Conservation (phyloP, 2,888 invertebrate species). For the Tubulanus polymorphus region DNA sequence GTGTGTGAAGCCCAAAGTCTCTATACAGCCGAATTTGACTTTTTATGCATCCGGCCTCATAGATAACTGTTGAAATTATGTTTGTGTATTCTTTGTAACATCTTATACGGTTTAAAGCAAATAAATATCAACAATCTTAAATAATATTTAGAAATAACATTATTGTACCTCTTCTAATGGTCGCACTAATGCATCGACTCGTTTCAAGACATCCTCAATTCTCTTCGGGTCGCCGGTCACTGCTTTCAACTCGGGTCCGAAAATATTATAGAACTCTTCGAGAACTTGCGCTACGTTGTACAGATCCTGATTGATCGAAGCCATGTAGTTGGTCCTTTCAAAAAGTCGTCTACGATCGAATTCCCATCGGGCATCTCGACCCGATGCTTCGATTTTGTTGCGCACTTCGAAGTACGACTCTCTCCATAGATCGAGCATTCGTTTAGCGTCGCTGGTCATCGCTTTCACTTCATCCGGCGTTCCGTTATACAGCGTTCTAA, state of each 20-base stretch:
- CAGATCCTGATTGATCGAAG: constrained; percentile 73
- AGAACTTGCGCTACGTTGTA: constrained; percentile 74
- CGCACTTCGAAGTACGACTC: constrained; percentile 71
- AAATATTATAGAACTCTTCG: constrained; percentile 83
- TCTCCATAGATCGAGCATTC: constrained; percentile 73
- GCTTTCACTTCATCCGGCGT: constrained; percentile 56
- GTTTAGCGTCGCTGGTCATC: constrained; percentile 61
- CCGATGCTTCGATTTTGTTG: constrained; percentile 78
- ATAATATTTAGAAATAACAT: no score
- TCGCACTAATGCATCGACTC: constrained; percentile 71
- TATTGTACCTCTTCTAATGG: constrained; percentile 56
- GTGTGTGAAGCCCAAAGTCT: no score
- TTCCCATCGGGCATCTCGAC: constrained; percentile 84
- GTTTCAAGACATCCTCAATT: constrained; percentile 77
- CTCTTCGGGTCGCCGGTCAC: constrained; percentile 82
- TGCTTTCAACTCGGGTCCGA: constrained; percentile 79
- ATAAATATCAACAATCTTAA: no score
- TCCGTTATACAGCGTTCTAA: constrained; percentile 74
- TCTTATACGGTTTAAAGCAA: no score
- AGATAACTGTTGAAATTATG: no score
- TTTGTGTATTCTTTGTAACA: no score
- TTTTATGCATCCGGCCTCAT: no score
- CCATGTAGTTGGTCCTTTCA: constrained; percentile 79
- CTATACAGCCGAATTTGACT: no score
- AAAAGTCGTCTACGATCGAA: constrained; percentile 80